Evolutionary conservation across 2,888 invertebrate species (phyloP), one percentile per base, ranked within the genome.

Genomic region (Kryphioiulus occultus): DNA sequence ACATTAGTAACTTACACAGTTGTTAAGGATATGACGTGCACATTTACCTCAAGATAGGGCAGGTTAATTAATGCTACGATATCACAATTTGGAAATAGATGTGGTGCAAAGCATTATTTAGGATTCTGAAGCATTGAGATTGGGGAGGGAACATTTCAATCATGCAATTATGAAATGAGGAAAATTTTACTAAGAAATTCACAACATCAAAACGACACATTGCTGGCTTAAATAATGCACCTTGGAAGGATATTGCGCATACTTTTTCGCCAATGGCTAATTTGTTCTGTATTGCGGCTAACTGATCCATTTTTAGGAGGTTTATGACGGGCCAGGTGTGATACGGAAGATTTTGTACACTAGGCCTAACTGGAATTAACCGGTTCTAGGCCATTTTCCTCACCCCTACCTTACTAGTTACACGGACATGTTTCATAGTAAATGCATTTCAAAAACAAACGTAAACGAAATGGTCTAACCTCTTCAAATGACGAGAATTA

Each of bases 1-100:
- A 92, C 93, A 90, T 93, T 92, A 22, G 89, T 89, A 68, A 86
- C 35, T 85, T 53, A 39, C 47, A 47, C 68, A 10, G 68, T 68
- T 22, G 68, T 68, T 68, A 68, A 68, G 68, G 68, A 68, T 68
- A 68, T 22, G 4, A 68, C 68, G 12, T 53, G n/a, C n/a, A 44
- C 10, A 19, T 53, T 53, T n/a, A 53, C 53, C 53, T 53, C 53
- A 53, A 19, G 3, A 53, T 3, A 44, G 0, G 15, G 44, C 44
- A 53, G 17, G n/a, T 53, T 53, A 19, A n/a, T 53, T 53, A 19
- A n/a, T 53, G n/a, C 19, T 53, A 53, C 3, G 53, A n/a, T n/a
- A 53, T 4, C 17, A 53, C 17, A 53, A 53, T 1, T 53, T 19
- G n/a, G 53, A 5, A 53, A n/a, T 1, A 53, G 19, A 19, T 19